Percentiles rank a stretch among this genome's conserved stretches.
Conservation (phyloP, 2,888 invertebrate genomes). For the Anagyrus pseudococci region DNA sequence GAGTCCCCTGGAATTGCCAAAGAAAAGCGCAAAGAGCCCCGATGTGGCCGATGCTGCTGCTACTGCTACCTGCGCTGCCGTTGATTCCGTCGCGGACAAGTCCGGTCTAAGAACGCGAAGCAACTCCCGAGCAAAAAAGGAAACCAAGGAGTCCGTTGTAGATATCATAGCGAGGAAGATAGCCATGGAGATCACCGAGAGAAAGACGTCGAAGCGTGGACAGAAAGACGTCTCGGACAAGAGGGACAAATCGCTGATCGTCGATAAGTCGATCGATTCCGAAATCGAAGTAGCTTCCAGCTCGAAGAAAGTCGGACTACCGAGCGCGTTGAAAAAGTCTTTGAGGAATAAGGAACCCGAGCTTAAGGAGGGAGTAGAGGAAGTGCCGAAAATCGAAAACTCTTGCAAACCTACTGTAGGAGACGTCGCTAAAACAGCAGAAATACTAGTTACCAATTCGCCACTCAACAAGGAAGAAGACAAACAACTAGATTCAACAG, state of each 20-base stretch:
- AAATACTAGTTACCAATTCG: too few relatives aligned
- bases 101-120: slow-evolving; percentile 39
- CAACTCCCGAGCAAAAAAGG: slow-evolving; percentile 23
- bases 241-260: background rate
- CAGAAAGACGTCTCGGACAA: slow-evolving; percentile 4
- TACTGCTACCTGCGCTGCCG: background rate
- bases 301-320: slow-evolving; percentile 34
- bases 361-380: slow-evolving; percentile 11
- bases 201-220: slow-evolving; percentile 17
- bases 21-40: slow-evolving; percentile 7
- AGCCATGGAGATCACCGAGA: background rate
- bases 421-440: too few relatives aligned
- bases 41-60: background rate
- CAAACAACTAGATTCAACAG: background rate
- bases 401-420: background rate
- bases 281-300: slow-evolving; percentile 5
- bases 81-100: slow-evolving; percentile 10
- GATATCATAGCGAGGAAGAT: slow-evolving; percentile 7
- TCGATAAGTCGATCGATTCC: background rate
- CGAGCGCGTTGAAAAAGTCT: slow-evolving; percentile 46
- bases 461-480: background rate
- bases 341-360: slow-evolving; percentile 42
- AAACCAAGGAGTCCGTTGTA: too few relatives aligned
- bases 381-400: slow-evolving; percentile 23
- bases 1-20: slow-evolving; percentile 9